Base-by-base conservation (phyloP, 2,797 vertebrate genomes). In the Hydrolagus colliei region DNA sequence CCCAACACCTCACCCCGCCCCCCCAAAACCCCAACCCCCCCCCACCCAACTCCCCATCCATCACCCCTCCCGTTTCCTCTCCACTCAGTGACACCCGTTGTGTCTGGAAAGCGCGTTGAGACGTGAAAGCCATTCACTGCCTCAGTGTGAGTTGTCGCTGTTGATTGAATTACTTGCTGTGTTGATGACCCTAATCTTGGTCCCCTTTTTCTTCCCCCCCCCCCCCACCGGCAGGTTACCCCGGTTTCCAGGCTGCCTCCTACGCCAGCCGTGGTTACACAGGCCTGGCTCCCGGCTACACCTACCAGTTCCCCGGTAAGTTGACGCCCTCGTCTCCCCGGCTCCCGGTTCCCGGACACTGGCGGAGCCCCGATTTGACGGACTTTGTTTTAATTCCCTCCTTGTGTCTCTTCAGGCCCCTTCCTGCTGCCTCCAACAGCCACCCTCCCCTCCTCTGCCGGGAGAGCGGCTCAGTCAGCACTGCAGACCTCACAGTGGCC, bases 281-380 rank as follows among this genome's bases (percentile, higher is more conserved):
- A 87, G 97, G 97, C 90, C 94, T 99, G 86, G 96, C 97, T 85
- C 98, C 98, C 79, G 98, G 98, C 90, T 99, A 99, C 88, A 98
- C 98, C 91, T 99, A 99, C 91, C 98, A 99, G 94, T 99, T 99
- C 89, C 98, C 98, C 20, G 98, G 98, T 99, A 95, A 95, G 94
- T 93, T 86, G 76, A 16, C 68, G 32, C 72, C 16, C 2, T 18
- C 4, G 11, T 10, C 22, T 11, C 22, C 22, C 11, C 16, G 3
- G 22, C 3, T 9, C 63, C 0, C 32, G 9, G 5, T 27, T 18
- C 22, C 41, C 41, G 41, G 41, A 52, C 2, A 52, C 41, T 5
- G 41, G 5, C 77, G 62, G 67, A 41, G 86, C 2, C 6, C 35
- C 67, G 73, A 65, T 86, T 86, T 2, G 41, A 52, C 2, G 41